Base-by-base conservation (phyloP, 2,888 invertebrate species). In the Electrophaes corylata region DNA sequence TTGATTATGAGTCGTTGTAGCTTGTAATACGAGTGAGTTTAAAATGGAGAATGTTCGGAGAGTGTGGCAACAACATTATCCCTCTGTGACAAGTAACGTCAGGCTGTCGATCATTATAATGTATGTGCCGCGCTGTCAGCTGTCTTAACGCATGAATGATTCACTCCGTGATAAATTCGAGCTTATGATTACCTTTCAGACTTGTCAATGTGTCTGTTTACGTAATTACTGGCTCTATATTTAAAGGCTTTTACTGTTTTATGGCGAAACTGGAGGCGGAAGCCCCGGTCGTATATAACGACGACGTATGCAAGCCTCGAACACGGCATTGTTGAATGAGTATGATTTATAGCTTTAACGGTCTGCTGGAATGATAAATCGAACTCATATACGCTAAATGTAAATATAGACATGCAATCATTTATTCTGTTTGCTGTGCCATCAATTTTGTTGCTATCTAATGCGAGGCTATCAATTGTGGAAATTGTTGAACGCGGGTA, bases 161-260 rank as follows among this genome's bases (percentile, higher is more conserved):
- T 91, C 91, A 91, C 90, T 89, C 81, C 82, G 83, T 88, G 90
- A 91, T 91, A 91, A 91, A 91, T 91, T 90, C 85, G 83, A 89
- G 90, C 89, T 91, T 89, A 89, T 91, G 91, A 91, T 91, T 91
- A 91, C 89, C 90, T 91, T 89, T 90, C 89, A 89, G 86, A 85
- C 86, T 76, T 81, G 88, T 90, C 91, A 88, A 88, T 88, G 82
- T 85, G 89, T 89, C 88, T 86, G 88, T 88, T 88, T 88, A 85
- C 84, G 87, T 89, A 88, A 90, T 90, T 88, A 88, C 83, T 73
- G 76, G 72, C 78, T 83, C 79, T 82, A 79, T 80, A 79, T 83
- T 80, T 78, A 78, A 81, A 81, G 84, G 78, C 81, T 85, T 84
- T 86, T 79, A 79, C 78, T 77, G 75, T 82, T 84, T 82, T 81